Conservation (phyloP, 2,888 invertebrate genomes). For the Amiota minor region DNA sequence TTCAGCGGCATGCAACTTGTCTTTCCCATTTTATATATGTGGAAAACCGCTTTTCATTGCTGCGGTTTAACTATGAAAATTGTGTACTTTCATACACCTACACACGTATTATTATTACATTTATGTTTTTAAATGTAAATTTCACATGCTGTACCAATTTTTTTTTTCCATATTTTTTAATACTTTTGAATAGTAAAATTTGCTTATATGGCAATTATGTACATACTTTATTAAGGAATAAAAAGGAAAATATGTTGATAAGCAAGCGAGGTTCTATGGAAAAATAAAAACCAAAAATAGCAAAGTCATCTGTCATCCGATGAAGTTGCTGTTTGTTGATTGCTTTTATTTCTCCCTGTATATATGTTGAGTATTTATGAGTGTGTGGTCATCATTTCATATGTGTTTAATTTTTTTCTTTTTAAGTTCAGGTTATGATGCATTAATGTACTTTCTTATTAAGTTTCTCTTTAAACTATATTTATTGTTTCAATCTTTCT, state of each 20-base stretch:
- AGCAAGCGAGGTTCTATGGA: constrained; percentile 12
- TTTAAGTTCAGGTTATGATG: not conserved
- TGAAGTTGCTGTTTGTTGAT: not conserved
- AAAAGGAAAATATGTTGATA: not conserved
- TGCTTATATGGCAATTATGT: not conserved
- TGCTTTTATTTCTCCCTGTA: not conserved
- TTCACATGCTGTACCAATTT: not conserved
- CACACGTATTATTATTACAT: constrained; percentile 19
- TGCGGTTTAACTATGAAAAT: constrained; percentile 42
- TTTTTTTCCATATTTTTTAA: constrained; percentile 32
- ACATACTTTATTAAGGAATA: not conserved
- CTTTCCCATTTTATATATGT: constrained; percentile 36
- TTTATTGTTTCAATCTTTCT: not conserved
- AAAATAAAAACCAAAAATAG: constrained; percentile 50
- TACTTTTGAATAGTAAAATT: not conserved
- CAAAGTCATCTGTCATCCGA: constrained; percentile 59
- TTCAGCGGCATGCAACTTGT: not conserved
- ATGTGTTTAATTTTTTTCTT: constrained; percentile 39
- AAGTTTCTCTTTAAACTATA: constrained; percentile 50
- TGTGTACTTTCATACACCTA: too few species aligned
- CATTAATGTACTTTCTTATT: constrained; percentile 26
- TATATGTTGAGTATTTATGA: not conserved
- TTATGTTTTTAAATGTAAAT: constrained; percentile 29
- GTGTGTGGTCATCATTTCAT: constrained; percentile 43
- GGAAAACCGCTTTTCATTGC: constrained; percentile 57